Evolutionary conservation across 2,113 vertebrate species (phyloP), one percentile per base, ranked within the genome.

Genomic region (Nematolebias whitei): DNA sequence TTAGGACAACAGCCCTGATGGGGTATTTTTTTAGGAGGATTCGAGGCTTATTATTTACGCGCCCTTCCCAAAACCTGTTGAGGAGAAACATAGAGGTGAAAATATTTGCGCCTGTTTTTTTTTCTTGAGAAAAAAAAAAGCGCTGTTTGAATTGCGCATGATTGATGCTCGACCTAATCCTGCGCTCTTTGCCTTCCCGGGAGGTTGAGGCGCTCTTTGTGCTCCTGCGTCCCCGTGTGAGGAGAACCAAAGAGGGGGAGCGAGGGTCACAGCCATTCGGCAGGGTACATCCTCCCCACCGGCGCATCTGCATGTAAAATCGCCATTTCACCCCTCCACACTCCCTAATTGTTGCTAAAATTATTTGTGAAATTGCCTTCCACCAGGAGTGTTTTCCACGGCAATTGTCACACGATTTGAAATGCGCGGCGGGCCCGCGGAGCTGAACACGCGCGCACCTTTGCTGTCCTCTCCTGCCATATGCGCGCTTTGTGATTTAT

Each of bases 301-400:
- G 90, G 83, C 86, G 75, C 87, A 88, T 86, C 93, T 85, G 91
- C 91, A 93, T 93, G 94, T 95, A 94, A 95, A 96, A 96, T 95
- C 73, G 94, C 93, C 95, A 95, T 97, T 98, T 96, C 95, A 96
- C 93, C 94, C 96, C 85, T 91, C 89, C 95, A 95, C 94, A 94
- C 93, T 95, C 91, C 93, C 92, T 95, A 96, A 96, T 95, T 96
- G 95, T 95, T 94, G 90, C 92, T 91, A 94, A 95, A 95, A 95
- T 94, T 93, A 95, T 96, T 96, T 95, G 95, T 95, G 95, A 95
- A 95, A 96, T 95, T 94, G 93, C 92, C 92, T 93, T 94, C 92
- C 93, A 93, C 92, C 93, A 93, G 92, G 91, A 93, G 88, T 89
- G 89, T 91, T 91, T 78, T 73, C 90, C 92, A 92, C 89, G 86